Percentiles rank a stretch among this genome's conserved stretches.
Evolutionary conservation across 2,113 vertebrate genomes (phyloP).

Genomic region (Ptilorrhoa leucosticta): DNA sequence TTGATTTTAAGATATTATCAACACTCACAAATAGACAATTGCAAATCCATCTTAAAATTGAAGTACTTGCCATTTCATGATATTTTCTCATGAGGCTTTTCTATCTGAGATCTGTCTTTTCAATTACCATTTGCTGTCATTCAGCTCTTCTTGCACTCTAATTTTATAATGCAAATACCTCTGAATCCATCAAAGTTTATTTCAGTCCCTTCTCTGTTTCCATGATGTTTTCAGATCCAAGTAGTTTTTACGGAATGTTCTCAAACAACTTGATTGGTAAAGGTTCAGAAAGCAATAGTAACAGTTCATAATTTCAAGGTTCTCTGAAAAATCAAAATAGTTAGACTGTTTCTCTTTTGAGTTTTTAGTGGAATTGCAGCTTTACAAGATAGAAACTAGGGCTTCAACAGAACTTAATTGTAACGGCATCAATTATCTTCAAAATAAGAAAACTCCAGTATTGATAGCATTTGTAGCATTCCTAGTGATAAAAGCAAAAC

Average conservation of each 20-base stretch:
- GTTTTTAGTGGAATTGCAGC: neutral
- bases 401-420: neutral
- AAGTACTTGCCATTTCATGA: neutral
- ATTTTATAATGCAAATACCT: neutral
- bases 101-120: neutral
- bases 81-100: neutral
- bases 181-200: neutral
- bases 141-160: neutral
- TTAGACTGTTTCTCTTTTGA: neutral
- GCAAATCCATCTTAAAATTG: neutral
- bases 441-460: neutral
- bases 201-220: neutral
- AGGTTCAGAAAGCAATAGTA: neutral
- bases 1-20: neutral
- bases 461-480: neutral
- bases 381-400: neutral
- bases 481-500: neutral
- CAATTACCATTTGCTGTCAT: slow-evolving; percentile 3
- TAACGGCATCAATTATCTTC: neutral
- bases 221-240: neutral
- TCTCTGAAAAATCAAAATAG: neutral
- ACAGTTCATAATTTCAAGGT: neutral
- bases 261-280: neutral
- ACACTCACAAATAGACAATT: neutral
- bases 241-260: neutral